Conservation (phyloP, 2,888 invertebrate species). For the Lissonota sp. region DNA sequence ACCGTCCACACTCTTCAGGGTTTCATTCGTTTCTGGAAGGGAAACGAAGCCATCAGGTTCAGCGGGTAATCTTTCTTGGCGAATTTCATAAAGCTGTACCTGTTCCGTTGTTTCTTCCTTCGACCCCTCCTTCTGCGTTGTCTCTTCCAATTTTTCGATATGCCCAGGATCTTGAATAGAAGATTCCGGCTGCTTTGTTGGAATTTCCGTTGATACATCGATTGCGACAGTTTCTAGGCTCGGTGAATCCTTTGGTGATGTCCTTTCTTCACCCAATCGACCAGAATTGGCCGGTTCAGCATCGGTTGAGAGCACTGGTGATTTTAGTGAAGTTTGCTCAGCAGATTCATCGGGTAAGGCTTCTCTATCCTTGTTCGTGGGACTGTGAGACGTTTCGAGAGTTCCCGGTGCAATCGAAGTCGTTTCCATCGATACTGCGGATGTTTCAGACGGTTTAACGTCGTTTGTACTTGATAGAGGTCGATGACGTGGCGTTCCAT, state of each 20-base stretch:
- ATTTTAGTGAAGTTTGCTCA: neutral
- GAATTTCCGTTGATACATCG: neutral
- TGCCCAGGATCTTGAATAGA: slow-evolving; percentile 11
- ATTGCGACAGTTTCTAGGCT: neutral
- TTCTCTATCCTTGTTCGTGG: slow-evolving; percentile 1
- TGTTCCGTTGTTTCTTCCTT: slow-evolving; percentile 55
- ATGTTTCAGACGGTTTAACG: neutral
- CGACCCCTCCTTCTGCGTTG: slow-evolving; percentile 29
- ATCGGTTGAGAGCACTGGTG: neutral
- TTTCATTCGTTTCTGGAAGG: slow-evolving; percentile 62
- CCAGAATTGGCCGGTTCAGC: neutral
- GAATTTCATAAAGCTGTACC: slow-evolving; percentile 65
- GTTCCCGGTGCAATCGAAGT: neutral
- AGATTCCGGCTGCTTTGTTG: slow-evolving; percentile 1
- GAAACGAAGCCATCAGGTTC: slow-evolving; percentile 66
- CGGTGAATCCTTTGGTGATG: neutral
- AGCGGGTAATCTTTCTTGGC: slow-evolving; percentile 58
- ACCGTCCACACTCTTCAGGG: slow-evolving; percentile 50
- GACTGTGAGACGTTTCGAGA: neutral
- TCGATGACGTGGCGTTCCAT: slow-evolving; percentile 77
- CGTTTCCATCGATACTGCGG: slow-evolving; percentile 12
- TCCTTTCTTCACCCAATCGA: neutral
- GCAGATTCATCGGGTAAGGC: neutral
- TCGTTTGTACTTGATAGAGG: slow-evolving; percentile 49
- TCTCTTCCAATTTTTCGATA: slow-evolving; percentile 24